Evolutionary conservation across 2,888 invertebrate species (phyloP), one percentile per base, ranked within the genome.

Genomic region (Aphrophora alni): DNA sequence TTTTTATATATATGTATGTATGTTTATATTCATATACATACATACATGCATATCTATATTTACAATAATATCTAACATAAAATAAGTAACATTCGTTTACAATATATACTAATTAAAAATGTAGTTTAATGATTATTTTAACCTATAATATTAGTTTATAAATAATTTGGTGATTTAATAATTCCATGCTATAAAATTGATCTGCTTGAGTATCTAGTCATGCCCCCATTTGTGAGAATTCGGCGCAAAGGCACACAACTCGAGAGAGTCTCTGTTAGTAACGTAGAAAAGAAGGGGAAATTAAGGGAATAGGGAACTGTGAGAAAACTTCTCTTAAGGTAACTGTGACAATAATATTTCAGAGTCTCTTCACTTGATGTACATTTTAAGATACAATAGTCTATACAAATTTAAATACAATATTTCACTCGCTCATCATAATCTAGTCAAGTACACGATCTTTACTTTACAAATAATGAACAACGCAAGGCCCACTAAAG

Each of bases 391-490:
- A 74, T 74, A 79, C 68, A 73, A 79, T 79, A 79, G 59, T 74
- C 33, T 74, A 79, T 79, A 79, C 78, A 79, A 79, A 79, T 79
- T 78, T 78, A 78, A 78, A 78, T 78, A 78, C 78, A 78, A 75
- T 75, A 75, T 44, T 75, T 51, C 78, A 79, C 33, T 79, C 78
- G 59, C 68, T 74, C 78, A 38, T 68, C 74, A 78, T 83, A 84
- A 87, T 85, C 87, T 86, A 81, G 82, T 80, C 81, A 83, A 81
- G 80, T 82, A 82, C 77, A 83, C 82, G 77, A 83, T 88, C 72
- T 76, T 72, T 77, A 75, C 73, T 51, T 81, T 76, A 81, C 78
- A 78, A 78, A 74, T 80, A 82, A 81, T 77, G 77, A 80, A 80
- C 78, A 73, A 72, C 69, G 24, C 44, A 51, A 26, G 51, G 78